Conservation (phyloP, 2,797 vertebrate genomes). For the Cetoscarus ocellatus region DNA sequence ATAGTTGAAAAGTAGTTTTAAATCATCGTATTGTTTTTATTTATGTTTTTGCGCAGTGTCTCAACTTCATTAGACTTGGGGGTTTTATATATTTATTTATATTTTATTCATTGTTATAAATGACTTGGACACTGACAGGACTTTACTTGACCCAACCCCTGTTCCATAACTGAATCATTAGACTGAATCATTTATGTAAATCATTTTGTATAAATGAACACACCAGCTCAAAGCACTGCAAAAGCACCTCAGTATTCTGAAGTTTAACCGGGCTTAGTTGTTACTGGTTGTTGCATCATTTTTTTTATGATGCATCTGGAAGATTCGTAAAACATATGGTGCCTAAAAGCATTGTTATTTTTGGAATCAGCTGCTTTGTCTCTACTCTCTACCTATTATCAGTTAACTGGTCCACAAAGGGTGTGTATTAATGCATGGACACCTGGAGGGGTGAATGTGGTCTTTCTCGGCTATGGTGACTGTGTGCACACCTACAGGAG, state of each 20-base stretch:
- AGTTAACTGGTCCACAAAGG: not conserved
- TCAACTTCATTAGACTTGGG: no score
- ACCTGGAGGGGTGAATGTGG: not conserved
- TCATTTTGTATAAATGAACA: not conserved
- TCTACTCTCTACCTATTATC: not conserved
- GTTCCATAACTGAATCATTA: no score
- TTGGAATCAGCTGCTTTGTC: not conserved
- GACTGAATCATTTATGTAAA: no score
- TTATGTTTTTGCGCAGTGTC: no score
- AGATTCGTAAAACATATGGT: not conserved
- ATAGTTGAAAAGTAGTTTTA: no score
- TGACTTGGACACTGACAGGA: no score
- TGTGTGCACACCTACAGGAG: not conserved
- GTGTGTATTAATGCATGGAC: not conserved
- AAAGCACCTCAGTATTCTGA: not conserved
- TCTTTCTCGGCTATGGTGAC: not conserved
- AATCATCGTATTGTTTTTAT: no score
- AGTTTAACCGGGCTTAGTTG: not conserved
- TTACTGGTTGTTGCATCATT: not conserved
- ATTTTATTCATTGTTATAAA: no score
- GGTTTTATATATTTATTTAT: no score
- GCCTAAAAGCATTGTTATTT: not conserved
- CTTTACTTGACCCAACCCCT: no score
- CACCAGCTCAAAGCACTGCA: not conserved
- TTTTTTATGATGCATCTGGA: not conserved